Conservation (phyloP, 2,888 invertebrate genomes). For the Ephialtes manifestator region DNA sequence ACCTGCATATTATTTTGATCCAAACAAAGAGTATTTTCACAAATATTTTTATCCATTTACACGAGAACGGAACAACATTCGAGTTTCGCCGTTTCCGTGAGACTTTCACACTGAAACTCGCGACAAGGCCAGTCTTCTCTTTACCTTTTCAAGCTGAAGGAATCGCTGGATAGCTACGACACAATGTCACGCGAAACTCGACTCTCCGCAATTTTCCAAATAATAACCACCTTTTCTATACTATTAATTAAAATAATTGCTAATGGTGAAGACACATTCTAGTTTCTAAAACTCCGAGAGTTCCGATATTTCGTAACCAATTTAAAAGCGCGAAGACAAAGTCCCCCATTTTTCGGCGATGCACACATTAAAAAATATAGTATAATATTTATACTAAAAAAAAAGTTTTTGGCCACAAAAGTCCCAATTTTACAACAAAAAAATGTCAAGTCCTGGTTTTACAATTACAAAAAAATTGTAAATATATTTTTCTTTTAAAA, state of each 20-base stretch:
- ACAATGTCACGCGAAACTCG: conserved; percentile 21
- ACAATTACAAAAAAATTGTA: too few species aligned
- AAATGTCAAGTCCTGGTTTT: too few species aligned
- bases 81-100: conserved; percentile 40
- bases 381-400: not conserved
- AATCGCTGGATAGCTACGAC: not conserved
- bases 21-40: not conserved
- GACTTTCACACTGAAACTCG: conserved; percentile 46
- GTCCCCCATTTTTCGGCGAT: not conserved
- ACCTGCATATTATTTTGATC: not conserved
- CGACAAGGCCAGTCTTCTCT: conserved; percentile 45
- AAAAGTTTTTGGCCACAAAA: too few species aligned
- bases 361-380: not conserved
- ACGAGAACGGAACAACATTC: not conserved
- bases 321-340: not conserved
- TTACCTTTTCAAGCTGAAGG: conserved; percentile 18
- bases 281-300: not conserved
- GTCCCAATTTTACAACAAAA: too few species aligned
- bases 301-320: conserved; percentile 15
- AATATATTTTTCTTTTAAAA: too few species aligned
- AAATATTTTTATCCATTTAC: not conserved
- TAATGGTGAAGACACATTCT: not conserved
- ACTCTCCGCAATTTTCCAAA: conserved; percentile 18
- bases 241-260: conserved; percentile 34
- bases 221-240: conserved; percentile 7